These are phyloP conservation scores for Pontoporia blainvillei DNA, from an alignment of 2,113 vertebrate species.

Conservation along the genomic window DNA sequence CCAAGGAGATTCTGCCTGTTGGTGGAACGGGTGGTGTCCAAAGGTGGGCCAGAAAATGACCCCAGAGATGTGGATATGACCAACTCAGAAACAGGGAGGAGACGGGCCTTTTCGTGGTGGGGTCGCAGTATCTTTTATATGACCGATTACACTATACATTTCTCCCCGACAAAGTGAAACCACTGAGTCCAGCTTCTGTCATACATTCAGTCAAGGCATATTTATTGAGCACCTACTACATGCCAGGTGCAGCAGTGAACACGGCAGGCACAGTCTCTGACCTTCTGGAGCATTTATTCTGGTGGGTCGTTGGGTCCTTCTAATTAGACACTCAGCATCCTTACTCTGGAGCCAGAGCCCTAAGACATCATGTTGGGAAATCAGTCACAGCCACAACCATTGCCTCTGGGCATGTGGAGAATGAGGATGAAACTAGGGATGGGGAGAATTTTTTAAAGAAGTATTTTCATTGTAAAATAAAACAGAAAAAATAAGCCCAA, in stretches of 20 bases:
- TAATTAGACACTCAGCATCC: neutral
- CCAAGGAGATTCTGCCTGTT: slow-evolving; percentile 9
- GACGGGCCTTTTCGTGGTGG: accelerated
- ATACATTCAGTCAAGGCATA: neutral
- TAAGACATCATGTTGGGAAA: neutral
- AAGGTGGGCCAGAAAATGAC: slow-evolving; percentile 52
- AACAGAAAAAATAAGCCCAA: neutral
- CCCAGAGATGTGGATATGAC: slow-evolving; percentile 23
- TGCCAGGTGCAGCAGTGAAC: neutral
- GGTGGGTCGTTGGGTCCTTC: neutral
- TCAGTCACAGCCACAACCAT: neutral
- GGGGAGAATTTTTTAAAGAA: neutral
- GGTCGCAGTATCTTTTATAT: accelerated
- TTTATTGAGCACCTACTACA: neutral
- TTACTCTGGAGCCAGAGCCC: neutral
- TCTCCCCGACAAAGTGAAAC: neutral
- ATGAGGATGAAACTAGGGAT: neutral
- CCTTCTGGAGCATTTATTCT: neutral
- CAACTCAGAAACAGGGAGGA: neutral
- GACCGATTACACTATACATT: no score
- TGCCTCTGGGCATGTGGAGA: neutral
- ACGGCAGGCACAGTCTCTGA: neutral
- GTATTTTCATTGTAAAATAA: neutral
- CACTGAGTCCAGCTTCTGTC: neutral
- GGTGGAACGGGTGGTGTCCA: slow-evolving; percentile 31